Evolutionary conservation across 2,888 invertebrate genomes (phyloP).

Genomic region (Epicampocera succincta): DNA sequence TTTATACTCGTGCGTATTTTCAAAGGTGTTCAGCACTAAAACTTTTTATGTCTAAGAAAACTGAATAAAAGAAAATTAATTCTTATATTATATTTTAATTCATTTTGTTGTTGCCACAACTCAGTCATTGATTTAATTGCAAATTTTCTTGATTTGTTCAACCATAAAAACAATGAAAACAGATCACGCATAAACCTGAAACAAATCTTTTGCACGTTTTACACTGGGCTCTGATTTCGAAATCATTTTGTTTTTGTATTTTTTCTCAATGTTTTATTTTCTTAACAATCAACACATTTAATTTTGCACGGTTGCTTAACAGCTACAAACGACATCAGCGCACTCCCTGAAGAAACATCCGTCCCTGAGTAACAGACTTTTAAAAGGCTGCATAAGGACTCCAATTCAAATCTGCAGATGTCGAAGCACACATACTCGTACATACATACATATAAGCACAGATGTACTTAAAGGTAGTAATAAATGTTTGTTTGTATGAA

Average conservation of each 20-base stretch:
- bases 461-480: not conserved
- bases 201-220: conserved; percentile 70
- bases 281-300: conserved; percentile 56
- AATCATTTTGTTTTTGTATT: conserved; percentile 25
- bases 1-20: too few relatives aligned
- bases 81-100: conserved; percentile 27
- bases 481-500: conserved; percentile 37
- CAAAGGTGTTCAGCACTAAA: not conserved
- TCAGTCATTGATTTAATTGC: conserved; percentile 69
- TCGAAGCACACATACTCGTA: not conserved
- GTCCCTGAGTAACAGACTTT: conserved; percentile 8
- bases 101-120: conserved; percentile 35
- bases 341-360: conserved; percentile 34
- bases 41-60: conserved; percentile 22
- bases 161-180: conserved; percentile 66
- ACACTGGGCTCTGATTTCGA: conserved; percentile 66
- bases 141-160: conserved; percentile 70
- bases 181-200: conserved; percentile 68
- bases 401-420: not conserved
- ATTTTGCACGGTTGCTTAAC: conserved; percentile 66
- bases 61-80: too few relatives aligned
- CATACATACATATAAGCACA: not conserved
- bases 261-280: not conserved
- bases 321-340: conserved; percentile 42
- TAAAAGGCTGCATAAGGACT: conserved; percentile 22